Evolutionary conservation across 2,888 invertebrate species (phyloP), one percentile per base, ranked within the genome.

Genomic region (Cephus pulcher): DNA sequence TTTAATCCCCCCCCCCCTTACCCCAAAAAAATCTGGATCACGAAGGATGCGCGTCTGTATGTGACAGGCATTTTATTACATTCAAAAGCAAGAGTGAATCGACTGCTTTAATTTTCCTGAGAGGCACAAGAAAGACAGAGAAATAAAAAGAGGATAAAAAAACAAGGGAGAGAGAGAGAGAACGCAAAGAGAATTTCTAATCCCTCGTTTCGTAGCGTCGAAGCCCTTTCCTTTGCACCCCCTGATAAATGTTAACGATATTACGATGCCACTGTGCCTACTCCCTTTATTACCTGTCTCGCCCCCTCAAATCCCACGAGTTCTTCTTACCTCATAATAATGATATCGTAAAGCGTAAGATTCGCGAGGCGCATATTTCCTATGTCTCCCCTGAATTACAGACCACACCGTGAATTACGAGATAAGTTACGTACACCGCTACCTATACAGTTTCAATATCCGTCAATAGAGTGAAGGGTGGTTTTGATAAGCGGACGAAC

Each of bases 51-150:
- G 56, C 56, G 23, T 1, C 76, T 78, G 37, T 70, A 70, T 73
- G 37, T 69, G 69, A 56, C 56, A 56, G 56, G 9, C 56, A 56
- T 56, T 56, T 56, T 23, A 56, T 56, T 56, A 56, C 2, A 56
- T 23, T 23, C 23, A 23, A 56, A 80, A 79, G 80, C 79, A 80
- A 77, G 78, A 71, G 69, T 56, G 76, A 73, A 76, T 78, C 77
- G 79, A 76, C 78, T 56, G 79, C 79, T 79, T 80, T 80, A 70
- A 79, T 71, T 79, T 79, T 80, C 77, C 78, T 79, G 76, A 76
- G 76, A 76, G 74, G 77, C 79, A 77, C 37, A 71, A 78, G 75
- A 68, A 35, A 76, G 78, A 78, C 76, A 70, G 75, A 56, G 76
- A 76, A 75, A 71, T 32, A 75, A 32, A 35, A 37, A 40, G 76